A percentile compares a stretch with the other conserved stretches of the same genome.
Conservation (phyloP, 2,113 vertebrate genomes). For the Melospiza melodia region DNA sequence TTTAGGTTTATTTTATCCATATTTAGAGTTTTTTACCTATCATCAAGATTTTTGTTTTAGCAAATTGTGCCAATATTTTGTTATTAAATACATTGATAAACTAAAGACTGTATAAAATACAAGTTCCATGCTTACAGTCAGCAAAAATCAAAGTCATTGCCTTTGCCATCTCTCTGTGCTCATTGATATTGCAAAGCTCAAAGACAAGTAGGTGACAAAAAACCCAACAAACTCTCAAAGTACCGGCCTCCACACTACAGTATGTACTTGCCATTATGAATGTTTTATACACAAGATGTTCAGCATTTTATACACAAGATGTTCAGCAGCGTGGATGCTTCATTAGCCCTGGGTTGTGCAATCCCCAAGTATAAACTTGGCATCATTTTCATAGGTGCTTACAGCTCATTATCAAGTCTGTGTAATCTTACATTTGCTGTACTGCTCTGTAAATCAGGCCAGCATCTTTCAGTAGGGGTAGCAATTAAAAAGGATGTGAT, state of each 20-base stretch:
- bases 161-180: neutral
- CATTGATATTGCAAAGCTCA: neutral
- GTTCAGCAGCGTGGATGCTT: neutral
- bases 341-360: neutral
- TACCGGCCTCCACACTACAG: neutral
- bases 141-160: neutral
- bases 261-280: neutral
- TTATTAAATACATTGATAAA: neutral
- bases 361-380: neutral
- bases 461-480: neutral
- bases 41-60: neutral
- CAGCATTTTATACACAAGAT: neutral
- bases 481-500: neutral
- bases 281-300: conserved; percentile 4
- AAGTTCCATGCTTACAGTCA: neutral
- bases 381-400: conserved; percentile 37
- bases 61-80: conserved; percentile 18
- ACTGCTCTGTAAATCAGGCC: neutral
- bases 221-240: neutral
- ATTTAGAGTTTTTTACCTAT: neutral
- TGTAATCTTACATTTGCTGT: neutral
- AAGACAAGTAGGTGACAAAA: neutral
- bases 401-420: neutral
- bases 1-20: neutral
- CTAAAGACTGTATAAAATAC: neutral